Conservation (phyloP, 2,113 vertebrate genomes). For the Entelurus aequoreus region DNA sequence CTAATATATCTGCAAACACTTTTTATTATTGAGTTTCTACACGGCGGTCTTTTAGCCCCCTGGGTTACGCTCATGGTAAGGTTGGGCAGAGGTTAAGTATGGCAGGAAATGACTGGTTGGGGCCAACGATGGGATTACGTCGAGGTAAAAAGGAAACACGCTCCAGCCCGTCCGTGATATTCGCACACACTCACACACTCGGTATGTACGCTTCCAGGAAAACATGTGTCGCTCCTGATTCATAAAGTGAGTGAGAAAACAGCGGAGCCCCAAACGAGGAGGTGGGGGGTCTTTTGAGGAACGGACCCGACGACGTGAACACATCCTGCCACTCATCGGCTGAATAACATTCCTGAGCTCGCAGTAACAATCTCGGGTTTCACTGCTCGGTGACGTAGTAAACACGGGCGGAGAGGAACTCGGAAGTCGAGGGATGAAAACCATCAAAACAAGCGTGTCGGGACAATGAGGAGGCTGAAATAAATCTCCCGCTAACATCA, state of each 20-base stretch:
- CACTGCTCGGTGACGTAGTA: constrained; percentile 52
- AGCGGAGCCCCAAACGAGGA: constrained; percentile 24
- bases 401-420: constrained; percentile 39
- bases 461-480: constrained; percentile 36
- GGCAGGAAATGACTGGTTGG: background rate
- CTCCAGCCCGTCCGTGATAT: background rate
- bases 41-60: background rate
- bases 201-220: constrained; percentile 34
- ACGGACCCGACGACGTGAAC: constrained; percentile 32
- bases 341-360: constrained; percentile 62
- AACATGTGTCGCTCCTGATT: constrained; percentile 55
- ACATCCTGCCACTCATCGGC: constrained; percentile 31
- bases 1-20: background rate
- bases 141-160: constrained; percentile 1
- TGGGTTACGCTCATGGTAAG: background rate
- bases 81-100: background rate
- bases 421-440: constrained; percentile 31
- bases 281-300: constrained; percentile 23
- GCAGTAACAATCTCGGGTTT: constrained; percentile 59
- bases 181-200: constrained; percentile 9
- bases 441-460: constrained; percentile 53
- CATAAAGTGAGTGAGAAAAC: constrained; percentile 49
- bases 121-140: constrained; percentile 1
- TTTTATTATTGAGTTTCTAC: background rate
- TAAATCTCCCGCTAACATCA: constrained; percentile 8